phyloP scores from a whole-genome alignment of 1,140 invertebrate genomes.

The Pachyrhynchus sulphureomaculatus region DNA sequence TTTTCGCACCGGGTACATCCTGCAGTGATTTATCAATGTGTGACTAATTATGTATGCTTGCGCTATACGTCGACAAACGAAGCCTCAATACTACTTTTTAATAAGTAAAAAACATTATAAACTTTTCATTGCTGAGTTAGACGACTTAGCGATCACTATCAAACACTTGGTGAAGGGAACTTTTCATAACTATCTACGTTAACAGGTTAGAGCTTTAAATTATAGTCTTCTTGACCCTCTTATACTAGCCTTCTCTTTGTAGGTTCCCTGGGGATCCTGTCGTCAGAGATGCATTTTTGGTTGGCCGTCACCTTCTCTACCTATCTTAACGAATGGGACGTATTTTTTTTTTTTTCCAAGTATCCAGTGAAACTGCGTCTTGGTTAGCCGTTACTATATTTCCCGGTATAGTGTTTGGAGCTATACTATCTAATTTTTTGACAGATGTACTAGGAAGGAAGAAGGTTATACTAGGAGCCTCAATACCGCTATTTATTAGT shows the following conservation, averaged over 20 bases:
- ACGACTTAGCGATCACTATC: too few relatives aligned
- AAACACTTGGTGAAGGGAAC: too few relatives aligned
- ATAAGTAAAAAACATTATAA: too few relatives aligned
- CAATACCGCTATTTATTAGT: slow-evolving; percentile 59
- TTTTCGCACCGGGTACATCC: too few relatives aligned
- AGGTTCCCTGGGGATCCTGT: slow-evolving; percentile 43
- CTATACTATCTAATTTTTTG: slow-evolving; percentile 52
- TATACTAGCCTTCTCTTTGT: slow-evolving; percentile 1
- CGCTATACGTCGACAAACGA: too few relatives aligned
- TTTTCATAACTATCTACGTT: too few relatives aligned
- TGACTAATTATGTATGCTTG: too few relatives aligned
- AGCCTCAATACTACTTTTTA: too few relatives aligned
- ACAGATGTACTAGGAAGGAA: slow-evolving; percentile 65
- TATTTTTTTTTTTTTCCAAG: slow-evolving; percentile 25
- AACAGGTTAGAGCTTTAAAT: too few relatives aligned
- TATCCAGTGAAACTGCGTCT: slow-evolving; percentile 54
- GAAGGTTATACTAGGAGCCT: slow-evolving; percentile 61
- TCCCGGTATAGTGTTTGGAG: slow-evolving; percentile 54
- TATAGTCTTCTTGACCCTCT: background rate
- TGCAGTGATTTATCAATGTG: too few relatives aligned
- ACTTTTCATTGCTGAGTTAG: too few relatives aligned
- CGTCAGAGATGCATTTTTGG: slow-evolving; percentile 46
- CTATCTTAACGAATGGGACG: slow-evolving; percentile 38
- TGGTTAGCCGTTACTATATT: slow-evolving; percentile 58
- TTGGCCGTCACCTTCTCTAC: slow-evolving; percentile 45